phyloP scores from a whole-genome alignment of 2,888 invertebrate species.

The Cryptocephalus primarius region DNA sequence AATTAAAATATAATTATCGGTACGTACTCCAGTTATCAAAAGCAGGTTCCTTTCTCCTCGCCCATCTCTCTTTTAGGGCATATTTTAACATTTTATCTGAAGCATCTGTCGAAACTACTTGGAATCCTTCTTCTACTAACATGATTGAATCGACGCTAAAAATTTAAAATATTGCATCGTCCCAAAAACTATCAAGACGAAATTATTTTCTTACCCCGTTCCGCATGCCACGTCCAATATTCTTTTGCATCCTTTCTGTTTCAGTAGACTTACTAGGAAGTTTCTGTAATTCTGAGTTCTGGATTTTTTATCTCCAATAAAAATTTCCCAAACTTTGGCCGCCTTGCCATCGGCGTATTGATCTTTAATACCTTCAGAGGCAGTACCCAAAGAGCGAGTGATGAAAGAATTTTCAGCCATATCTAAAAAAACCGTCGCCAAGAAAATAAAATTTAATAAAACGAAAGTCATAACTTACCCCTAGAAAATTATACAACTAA shows the following conservation, averaged over 20 bases:
- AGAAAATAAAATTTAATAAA: too few relatives aligned
- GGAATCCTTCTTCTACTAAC: slow-evolving; percentile 78
- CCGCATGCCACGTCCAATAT: slow-evolving; percentile 83
- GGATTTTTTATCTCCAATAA: slow-evolving; percentile 77
- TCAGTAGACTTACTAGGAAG: slow-evolving; percentile 63
- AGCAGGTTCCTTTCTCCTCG: slow-evolving; percentile 60
- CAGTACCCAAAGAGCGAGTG: slow-evolving; percentile 69
- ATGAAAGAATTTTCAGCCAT: slow-evolving; percentile 44
- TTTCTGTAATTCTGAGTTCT: slow-evolving; percentile 75
- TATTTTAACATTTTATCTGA: slow-evolving; percentile 90
- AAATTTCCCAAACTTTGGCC: slow-evolving; percentile 83
- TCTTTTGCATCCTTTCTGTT: slow-evolving; percentile 55
- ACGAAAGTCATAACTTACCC: too few relatives aligned
- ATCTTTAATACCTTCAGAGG: slow-evolving; percentile 70
- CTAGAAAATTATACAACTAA: too few relatives aligned
- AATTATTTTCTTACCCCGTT: slow-evolving; percentile 55
- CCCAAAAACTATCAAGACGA: too few relatives aligned
- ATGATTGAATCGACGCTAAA: slow-evolving; percentile 77
- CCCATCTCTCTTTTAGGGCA: slow-evolving; percentile 78
- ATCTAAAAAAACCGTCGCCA: neutral
- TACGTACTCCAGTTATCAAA: slow-evolving; percentile 78
- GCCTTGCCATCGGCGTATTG: slow-evolving; percentile 90
- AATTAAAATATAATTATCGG: neutral
- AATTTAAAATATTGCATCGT: slow-evolving; percentile 10
- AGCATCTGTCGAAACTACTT: slow-evolving; percentile 77